These are phyloP conservation scores for Fabriciana adippe DNA, from an alignment of 2,888 invertebrate genomes.

Conservation along the genomic window DNA sequence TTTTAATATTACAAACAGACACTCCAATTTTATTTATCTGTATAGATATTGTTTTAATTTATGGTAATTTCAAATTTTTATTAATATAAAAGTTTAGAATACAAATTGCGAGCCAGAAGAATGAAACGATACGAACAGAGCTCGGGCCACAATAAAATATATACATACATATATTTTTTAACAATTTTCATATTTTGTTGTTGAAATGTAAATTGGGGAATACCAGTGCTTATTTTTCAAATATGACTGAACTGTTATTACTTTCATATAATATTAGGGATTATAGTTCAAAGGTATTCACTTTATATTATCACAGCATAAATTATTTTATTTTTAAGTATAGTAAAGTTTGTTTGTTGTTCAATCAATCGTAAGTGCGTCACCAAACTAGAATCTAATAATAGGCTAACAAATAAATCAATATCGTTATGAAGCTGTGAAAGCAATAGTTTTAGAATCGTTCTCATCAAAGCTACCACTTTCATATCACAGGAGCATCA, in stretches of 20 bases:
- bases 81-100: not conserved
- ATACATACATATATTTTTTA: conserved; percentile 7
- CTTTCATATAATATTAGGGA: too few relatives aligned
- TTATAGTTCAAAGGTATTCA: too few relatives aligned
- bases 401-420: not conserved
- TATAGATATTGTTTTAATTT: too few relatives aligned
- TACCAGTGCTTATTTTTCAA: conserved; percentile 1
- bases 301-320: too few relatives aligned
- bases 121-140: not conserved
- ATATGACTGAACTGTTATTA: conserved; percentile 7
- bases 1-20: too few relatives aligned
- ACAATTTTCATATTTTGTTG: conserved; percentile 16
- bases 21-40: too few relatives aligned
- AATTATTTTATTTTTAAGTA: too few relatives aligned
- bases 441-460: not conserved
- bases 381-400: not conserved
- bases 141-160: conserved; percentile 1
- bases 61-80: too few relatives aligned
- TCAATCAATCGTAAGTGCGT: too few relatives aligned
- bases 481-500: conserved; percentile 1
- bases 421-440: too few relatives aligned
- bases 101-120: not conserved
- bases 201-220: conserved; percentile 6
- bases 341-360: too few relatives aligned
- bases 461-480: not conserved